Conservation (phyloP, 2,888 invertebrate genomes). For the Coenonympha glycerion region DNA sequence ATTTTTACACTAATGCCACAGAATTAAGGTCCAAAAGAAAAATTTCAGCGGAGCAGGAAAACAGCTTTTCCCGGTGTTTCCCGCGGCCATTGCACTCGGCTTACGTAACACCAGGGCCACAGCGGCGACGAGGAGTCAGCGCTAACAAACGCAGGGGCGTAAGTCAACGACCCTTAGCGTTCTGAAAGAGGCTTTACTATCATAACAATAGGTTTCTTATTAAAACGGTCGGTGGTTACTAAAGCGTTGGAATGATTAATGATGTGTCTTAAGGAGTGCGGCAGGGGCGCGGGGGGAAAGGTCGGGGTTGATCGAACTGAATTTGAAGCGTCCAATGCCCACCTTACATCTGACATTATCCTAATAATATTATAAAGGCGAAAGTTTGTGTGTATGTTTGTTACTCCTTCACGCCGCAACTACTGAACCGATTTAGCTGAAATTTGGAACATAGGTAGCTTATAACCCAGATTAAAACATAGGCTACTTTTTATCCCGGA, state of each 20-base stretch:
- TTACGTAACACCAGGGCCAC: conserved; percentile 71
- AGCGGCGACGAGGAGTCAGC: conserved; percentile 60
- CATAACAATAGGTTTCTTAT: conserved; percentile 44
- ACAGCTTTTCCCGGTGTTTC: conserved; percentile 53
- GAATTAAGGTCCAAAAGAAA: conserved; percentile 47
- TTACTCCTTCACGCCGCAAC: too few relatives aligned
- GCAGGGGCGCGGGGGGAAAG: conserved; percentile 36
- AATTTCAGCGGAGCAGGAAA: conserved; percentile 43
- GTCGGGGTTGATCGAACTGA: conserved; percentile 66
- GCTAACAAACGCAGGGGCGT: conserved; percentile 31
- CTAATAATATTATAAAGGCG: too few relatives aligned
- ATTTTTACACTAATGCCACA: conserved; percentile 12
- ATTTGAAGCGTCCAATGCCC: conserved; percentile 63
- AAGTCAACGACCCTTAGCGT: conserved; percentile 35
- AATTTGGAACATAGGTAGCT: too few relatives aligned
- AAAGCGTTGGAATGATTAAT: conserved; percentile 63
- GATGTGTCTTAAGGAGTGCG: conserved; percentile 53
- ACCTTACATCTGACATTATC: conserved; percentile 51
- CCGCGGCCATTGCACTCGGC: conserved; percentile 71
- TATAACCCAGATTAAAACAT: too few relatives aligned
- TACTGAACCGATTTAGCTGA: too few relatives aligned
- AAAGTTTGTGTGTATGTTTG: too few relatives aligned
- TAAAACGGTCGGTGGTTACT: conserved; percentile 35
- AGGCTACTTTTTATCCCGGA: too few relatives aligned
- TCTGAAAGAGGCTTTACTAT: conserved; percentile 46